A percentile compares a stretch with the other conserved stretches of the same genome.
Evolutionary conservation across 2,888 invertebrate species (phyloP).

Genomic region (Orthosia incerta): DNA sequence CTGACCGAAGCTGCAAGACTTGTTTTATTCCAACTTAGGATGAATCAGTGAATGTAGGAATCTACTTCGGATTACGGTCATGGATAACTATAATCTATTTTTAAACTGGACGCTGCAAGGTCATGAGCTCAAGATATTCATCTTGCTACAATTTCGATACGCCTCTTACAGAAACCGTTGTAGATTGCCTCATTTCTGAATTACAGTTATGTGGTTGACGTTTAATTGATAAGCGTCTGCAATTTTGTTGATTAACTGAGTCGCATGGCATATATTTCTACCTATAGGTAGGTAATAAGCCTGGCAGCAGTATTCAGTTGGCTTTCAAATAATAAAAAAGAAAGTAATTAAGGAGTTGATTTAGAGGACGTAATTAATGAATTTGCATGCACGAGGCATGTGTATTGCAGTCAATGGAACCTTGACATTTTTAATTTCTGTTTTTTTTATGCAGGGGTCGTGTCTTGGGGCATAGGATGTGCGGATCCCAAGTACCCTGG

Average conservation of each 20-base stretch:
- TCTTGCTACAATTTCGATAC: conserved; percentile 11
- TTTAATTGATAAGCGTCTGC: conserved; percentile 28
- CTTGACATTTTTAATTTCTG: conserved; percentile 15
- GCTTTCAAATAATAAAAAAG: conserved; percentile 15
- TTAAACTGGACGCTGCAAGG: neutral
- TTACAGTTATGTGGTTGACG: conserved; percentile 16
- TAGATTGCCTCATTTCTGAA: conserved; percentile 37
- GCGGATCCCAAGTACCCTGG: conserved; percentile 91
- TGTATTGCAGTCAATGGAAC: conserved; percentile 11
- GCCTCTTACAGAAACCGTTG: conserved; percentile 15
- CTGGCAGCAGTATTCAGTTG: conserved; percentile 7
- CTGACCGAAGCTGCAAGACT: neutral
- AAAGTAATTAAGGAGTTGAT: conserved; percentile 22
- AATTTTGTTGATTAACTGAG: conserved; percentile 24
- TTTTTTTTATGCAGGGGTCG: conserved; percentile 88
- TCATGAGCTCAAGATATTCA: neutral
- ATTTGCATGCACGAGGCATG: conserved; percentile 30
- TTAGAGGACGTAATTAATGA: conserved; percentile 7
- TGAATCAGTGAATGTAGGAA: neutral
- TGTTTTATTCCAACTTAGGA: neutral
- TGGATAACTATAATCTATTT: neutral
- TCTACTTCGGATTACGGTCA: neutral
- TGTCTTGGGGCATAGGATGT: conserved; percentile 93
- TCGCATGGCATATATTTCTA: neutral
- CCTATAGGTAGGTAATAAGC: too few species aligned